Evolutionary conservation across 1,140 invertebrate genomes (phyloP), one percentile per base, ranked within the genome.

Genomic region (Heliconius eleuchia): DNA sequence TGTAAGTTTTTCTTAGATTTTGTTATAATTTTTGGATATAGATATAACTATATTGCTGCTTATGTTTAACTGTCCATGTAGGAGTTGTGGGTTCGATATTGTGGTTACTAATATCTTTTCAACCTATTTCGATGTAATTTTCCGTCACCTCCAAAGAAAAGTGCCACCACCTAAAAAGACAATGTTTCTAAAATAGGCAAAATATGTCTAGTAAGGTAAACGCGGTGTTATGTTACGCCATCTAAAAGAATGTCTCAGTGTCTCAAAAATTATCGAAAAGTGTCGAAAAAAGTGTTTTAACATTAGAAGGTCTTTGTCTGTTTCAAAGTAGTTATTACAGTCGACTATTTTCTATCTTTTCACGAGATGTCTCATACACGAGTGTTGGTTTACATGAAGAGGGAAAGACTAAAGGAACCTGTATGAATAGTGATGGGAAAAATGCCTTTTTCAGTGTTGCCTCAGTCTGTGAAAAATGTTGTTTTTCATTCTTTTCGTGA

Each of bases 321-420:
- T 60, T n/a, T 27, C 57, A 60, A 23, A 60, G 57, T n/a, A 27
- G 27, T 16, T 66, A 23, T 66, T 27, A 30, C 57, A 66, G 57
- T 30, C 9, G n/a, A 66, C 23, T 66, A 66, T 66, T 30, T 30
- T 11, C 23, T 2, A 66, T 11, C 60, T 66, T 66, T 66, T 66
- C 60, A 66, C 27, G 60, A 66, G 60, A 66, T 66, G 23, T 66
- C 27, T n/a, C 30, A 66, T 66, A 66, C 60, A 66, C 60, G 30
- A 66, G 27, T 66, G 60, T 66, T 66, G 27, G 60, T 57, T 57
- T 23, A 57, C 55, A n/a, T 23, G n/a, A 57, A 57, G 55, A 57
- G 55, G n/a, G 34, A 55, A n/a, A 55, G n/a, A 7, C 55, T 57
- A 57, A 57, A 57, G 60, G 27, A 66, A 66, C 11, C 23, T 27